These are phyloP conservation scores for Macrochelys suwanniensis DNA, from an alignment of 2,797 vertebrate species.

Conservation along the genomic window DNA sequence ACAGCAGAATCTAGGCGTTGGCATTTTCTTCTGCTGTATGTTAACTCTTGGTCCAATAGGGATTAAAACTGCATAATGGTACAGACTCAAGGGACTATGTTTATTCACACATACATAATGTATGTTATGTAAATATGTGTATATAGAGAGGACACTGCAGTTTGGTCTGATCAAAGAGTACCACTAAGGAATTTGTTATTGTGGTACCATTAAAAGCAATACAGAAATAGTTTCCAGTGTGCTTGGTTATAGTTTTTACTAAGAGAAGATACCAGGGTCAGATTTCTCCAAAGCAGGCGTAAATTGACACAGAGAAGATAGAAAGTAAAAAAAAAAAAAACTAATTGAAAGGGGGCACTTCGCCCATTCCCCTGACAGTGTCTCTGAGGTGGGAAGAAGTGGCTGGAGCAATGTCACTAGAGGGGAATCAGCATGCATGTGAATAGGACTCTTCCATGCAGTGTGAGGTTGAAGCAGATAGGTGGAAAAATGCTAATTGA, in stretches of 20 bases:
- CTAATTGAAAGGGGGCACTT: not conserved
- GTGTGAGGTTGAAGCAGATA: not conserved
- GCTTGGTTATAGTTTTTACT: not conserved
- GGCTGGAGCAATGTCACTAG: not conserved
- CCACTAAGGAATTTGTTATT: not conserved
- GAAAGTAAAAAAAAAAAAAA: conserved; percentile 15
- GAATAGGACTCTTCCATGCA: not conserved
- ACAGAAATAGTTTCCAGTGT: not conserved
- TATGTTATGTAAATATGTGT: not conserved
- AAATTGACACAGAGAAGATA: not conserved
- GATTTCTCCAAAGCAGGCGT: not conserved
- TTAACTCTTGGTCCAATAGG: not conserved
- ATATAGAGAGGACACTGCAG: not conserved
- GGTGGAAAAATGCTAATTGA: not conserved
- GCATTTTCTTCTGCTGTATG: not conserved
- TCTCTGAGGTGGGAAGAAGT: not conserved
- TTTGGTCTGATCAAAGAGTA: conserved; percentile 30
- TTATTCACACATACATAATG: not conserved
- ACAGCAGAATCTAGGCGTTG: not conserved
- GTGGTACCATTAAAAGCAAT: not conserved
- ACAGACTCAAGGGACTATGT: conserved; percentile 3
- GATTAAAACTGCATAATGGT: not conserved
- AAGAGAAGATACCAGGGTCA: not conserved
- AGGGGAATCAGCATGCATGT: fast-evolving
- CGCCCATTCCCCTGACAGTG: not conserved